A percentile compares a stretch with the other conserved stretches of the same genome.
phyloP scores from a whole-genome alignment of 2,113 vertebrate genomes.

The Bos indicus region DNA sequence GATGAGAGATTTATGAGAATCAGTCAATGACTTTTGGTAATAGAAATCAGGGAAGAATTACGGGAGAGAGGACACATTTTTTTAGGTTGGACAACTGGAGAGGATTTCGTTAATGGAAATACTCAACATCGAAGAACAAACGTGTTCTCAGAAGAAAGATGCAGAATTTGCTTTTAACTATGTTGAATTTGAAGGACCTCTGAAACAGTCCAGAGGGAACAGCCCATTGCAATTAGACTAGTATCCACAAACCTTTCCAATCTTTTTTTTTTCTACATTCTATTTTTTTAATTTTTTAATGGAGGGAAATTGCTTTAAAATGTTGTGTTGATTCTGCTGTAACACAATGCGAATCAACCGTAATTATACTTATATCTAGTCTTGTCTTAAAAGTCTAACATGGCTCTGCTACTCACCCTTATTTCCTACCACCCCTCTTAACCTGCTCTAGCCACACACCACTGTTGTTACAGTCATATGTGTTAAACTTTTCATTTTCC shows the following conservation, averaged over 20 bases:
- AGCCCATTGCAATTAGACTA: not conserved
- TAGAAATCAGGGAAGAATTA: not conserved
- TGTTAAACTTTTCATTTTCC: not conserved
- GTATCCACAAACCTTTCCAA: not conserved
- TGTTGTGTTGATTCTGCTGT: not conserved
- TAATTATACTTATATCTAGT: not conserved
- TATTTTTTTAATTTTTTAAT: not conserved
- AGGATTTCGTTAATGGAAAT: not conserved
- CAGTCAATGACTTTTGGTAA: not conserved
- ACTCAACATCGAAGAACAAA: not conserved
- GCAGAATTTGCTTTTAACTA: not conserved
- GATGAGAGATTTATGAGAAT: not conserved
- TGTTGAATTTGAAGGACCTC: not conserved
- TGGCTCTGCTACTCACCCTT: rapidly evolving
- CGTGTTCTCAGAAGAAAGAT: not conserved
- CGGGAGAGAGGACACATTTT: not conserved
- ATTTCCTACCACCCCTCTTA: not conserved
- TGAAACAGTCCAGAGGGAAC: not conserved
- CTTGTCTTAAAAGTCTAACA: not conserved
- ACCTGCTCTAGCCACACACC: no score
- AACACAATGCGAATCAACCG: not conserved
- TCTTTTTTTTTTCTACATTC: not conserved
- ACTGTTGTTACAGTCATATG: not conserved
- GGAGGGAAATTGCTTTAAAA: not conserved
- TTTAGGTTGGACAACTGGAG: not conserved